Conservation (phyloP, 2,888 invertebrate genomes). For the Epirrhoe alternata region DNA sequence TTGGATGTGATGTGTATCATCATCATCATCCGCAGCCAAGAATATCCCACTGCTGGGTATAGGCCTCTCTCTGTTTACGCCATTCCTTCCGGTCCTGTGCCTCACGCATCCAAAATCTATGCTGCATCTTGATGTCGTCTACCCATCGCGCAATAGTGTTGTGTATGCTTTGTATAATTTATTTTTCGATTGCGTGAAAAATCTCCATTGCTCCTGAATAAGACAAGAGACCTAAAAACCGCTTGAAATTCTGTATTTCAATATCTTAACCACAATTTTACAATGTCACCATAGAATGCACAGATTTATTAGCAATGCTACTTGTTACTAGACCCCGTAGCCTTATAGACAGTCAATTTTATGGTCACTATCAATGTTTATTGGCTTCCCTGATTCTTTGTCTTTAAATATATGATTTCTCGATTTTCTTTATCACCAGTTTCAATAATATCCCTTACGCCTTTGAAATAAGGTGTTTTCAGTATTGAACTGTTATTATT, state of each 20-base stretch:
- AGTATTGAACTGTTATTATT: slow-evolving; percentile 17
- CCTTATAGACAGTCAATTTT: slow-evolving; percentile 30
- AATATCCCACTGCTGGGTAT: too few relatives aligned
- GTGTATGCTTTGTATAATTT: too few relatives aligned
- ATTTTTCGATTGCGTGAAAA: background rate
- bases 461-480: slow-evolving; percentile 29
- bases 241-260: background rate
- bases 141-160: too few relatives aligned
- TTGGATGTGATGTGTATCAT: too few relatives aligned
- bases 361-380: slow-evolving; percentile 32
- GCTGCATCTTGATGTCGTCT: too few relatives aligned
- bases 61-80: too few relatives aligned
- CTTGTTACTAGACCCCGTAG: slow-evolving; percentile 28
- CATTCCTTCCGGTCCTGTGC: too few relatives aligned
- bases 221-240: background rate
- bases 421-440: slow-evolving; percentile 12
- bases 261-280: slow-evolving; percentile 13
- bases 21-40: too few relatives aligned
- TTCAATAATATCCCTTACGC: slow-evolving; percentile 24
- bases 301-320: slow-evolving; percentile 25
- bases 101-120: too few relatives aligned
- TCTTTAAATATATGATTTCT: slow-evolving; percentile 28
- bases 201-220: background rate
- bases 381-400: slow-evolving; percentile 30
- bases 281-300: slow-evolving; percentile 21